Percentiles rank a stretch among this genome's conserved stretches.
These are phyloP conservation scores for Elysia chlorotica DNA, from an alignment of 1,140 invertebrate genomes.

Conservation along the genomic window DNA sequence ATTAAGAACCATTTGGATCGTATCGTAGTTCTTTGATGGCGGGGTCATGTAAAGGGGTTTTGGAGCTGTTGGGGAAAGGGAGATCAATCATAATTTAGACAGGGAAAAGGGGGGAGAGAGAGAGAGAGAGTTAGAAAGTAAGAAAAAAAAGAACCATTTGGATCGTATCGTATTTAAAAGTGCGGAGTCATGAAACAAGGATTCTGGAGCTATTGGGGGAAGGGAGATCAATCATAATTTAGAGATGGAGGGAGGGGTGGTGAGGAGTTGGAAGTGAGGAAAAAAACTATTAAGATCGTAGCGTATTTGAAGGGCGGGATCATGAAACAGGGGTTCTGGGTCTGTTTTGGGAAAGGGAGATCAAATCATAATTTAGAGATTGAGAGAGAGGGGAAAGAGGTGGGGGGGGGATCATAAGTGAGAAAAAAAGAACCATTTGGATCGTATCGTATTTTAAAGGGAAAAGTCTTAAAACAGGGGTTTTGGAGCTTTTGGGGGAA, in stretches of 20 bases:
- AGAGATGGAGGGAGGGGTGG: background rate
- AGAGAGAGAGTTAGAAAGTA: too few relatives aligned
- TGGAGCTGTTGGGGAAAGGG: conserved; percentile 77
- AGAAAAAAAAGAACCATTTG: too few relatives aligned
- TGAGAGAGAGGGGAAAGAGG: background rate
- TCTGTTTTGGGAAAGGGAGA: background rate
- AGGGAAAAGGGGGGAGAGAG: too few relatives aligned
- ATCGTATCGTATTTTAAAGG: conserved; percentile 95
- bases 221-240: too few relatives aligned
- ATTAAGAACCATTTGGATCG: too few relatives aligned
- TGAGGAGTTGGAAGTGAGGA: too few relatives aligned
- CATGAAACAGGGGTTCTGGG: too few relatives aligned
- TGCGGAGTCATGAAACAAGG: conserved; percentile 85
- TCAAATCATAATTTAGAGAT: too few relatives aligned
- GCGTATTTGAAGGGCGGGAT: too few relatives aligned
- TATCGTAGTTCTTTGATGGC: conserved; percentile 92
- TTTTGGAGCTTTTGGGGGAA: conserved; percentile 78
- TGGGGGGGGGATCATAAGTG: background rate
- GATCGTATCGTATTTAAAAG: conserved; percentile 94
- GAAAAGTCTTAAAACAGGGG: conserved; percentile 84
- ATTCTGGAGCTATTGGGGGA: conserved; percentile 77
- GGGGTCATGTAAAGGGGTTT: conserved; percentile 85
- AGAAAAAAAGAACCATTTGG: conserved; percentile 60
- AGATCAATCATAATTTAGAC: too few relatives aligned
- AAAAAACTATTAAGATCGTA: too few relatives aligned